These are phyloP conservation scores for Gouania willdenowi DNA, from an alignment of 2,797 vertebrate genomes.

Conservation along the genomic window DNA sequence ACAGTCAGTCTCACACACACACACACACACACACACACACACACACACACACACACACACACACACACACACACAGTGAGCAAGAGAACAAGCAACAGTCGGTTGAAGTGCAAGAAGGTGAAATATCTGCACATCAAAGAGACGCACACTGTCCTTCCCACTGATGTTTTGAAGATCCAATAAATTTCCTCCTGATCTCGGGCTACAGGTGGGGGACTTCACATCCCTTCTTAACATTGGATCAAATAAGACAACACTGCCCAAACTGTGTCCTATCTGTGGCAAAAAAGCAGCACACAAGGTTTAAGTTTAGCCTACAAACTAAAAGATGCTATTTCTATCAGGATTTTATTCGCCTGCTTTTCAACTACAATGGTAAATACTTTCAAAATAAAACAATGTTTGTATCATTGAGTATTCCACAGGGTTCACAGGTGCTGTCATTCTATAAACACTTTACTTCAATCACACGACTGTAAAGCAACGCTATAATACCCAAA, in stretches of 20 bases:
- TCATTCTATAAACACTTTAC: no score
- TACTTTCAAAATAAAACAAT: no score
- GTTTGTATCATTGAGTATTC: no score
- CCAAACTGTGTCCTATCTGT: no score
- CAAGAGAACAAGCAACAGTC: background rate
- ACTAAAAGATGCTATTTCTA: no score
- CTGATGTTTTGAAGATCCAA: slow-evolving; percentile 50
- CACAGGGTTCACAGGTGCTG: no score
- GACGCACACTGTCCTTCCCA: slow-evolving; percentile 39
- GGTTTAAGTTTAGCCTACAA: no score
- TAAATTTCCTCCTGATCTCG: slow-evolving; percentile 44
- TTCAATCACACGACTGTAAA: no score
- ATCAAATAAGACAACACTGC: background rate
- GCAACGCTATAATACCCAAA: no score
- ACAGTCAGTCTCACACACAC: slow-evolving; percentile 4
- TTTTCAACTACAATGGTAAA: no score
- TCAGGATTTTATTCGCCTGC: no score
- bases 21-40: background rate
- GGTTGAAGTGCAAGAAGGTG: slow-evolving; percentile 22
- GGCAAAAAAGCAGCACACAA: no score
- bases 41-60: background rate
- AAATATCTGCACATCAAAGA: slow-evolving; percentile 65
- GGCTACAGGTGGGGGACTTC: slow-evolving; percentile 33
- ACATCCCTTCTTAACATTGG: slow-evolving; percentile 24
- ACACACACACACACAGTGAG: slow-evolving; percentile 3